These are phyloP conservation scores for Pomacea canaliculata DNA, from an alignment of 2,888 invertebrate genomes.

Conservation along the genomic window DNA sequence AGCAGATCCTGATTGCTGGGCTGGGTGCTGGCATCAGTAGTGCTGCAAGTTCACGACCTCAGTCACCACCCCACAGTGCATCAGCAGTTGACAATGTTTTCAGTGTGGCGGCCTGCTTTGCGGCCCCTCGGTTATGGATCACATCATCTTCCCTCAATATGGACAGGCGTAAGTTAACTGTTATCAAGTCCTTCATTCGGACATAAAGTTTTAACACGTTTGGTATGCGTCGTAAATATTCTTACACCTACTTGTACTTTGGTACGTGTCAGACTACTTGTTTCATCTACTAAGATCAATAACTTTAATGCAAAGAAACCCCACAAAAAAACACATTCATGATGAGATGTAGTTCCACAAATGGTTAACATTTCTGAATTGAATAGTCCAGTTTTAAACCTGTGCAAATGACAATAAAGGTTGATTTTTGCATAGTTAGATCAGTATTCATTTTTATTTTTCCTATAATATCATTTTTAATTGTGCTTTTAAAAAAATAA, in stretches of 20 bases:
- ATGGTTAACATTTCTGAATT: too few relatives aligned
- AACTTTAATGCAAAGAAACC: too few relatives aligned
- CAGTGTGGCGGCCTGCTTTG: constrained; percentile 84
- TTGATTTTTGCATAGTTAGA: too few relatives aligned
- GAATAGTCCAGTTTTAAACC: too few relatives aligned
- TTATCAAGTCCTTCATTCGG: not conserved
- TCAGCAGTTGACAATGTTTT: constrained; percentile 77
- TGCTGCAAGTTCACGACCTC: constrained; percentile 35
- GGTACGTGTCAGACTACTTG: not conserved
- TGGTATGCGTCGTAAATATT: constrained; percentile 6
- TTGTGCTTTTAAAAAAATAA: too few relatives aligned
- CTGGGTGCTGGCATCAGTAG: constrained; percentile 39
- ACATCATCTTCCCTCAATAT: constrained; percentile 63
- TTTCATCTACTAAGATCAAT: too few relatives aligned
- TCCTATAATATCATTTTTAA: too few relatives aligned
- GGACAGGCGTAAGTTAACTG: constrained; percentile 21
- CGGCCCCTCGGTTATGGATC: constrained; percentile 82
- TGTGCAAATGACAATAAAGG: too few relatives aligned
- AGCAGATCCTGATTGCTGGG: constrained; percentile 61
- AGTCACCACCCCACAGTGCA: constrained; percentile 69
- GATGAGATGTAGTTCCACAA: too few relatives aligned
- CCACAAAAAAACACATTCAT: too few relatives aligned
- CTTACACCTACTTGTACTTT: not conserved
- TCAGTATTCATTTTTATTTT: too few relatives aligned
- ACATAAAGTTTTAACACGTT: not conserved